Evolutionary conservation across 2,797 vertebrate genomes (phyloP).

Genomic region (Crypturellus tataupa): DNA sequence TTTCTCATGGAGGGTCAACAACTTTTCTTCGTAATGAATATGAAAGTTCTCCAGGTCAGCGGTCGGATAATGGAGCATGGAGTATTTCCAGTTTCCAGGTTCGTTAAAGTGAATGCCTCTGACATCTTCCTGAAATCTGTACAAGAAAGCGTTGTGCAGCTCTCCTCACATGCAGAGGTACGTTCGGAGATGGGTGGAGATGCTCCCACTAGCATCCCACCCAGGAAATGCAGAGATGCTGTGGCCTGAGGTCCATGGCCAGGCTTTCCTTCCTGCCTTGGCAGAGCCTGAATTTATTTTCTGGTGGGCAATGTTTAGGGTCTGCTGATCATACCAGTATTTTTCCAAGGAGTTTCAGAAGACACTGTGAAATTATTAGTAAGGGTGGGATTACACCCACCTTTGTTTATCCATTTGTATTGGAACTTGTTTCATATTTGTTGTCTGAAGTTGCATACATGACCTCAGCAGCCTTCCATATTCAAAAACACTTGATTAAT

Average conservation of each 20-base stretch:
- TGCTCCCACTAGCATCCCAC: not conserved
- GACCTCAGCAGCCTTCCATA: conserved; percentile 36
- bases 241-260: not conserved
- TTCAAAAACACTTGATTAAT: conserved; percentile 47
- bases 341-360: not conserved
- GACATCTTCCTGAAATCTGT: not conserved
- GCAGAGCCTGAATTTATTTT: conserved; percentile 17
- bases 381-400: not conserved
- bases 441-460: not conserved
- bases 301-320: not conserved
- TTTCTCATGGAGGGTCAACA: not conserved
- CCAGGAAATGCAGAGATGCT: not conserved
- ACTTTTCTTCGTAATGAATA: not conserved
- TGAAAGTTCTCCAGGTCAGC: not conserved
- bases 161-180: rapidly evolving
- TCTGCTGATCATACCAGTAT: not conserved
- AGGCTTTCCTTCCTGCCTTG: not conserved
- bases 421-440: conserved; percentile 21
- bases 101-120: not conserved
- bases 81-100: not conserved
- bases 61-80: not conserved
- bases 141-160: rapidly evolving
- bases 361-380: not conserved
- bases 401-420: conserved; percentile 14
- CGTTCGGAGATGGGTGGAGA: not conserved